Percentiles rank a stretch among this genome's conserved stretches.
Evolutionary conservation across 2,888 invertebrate genomes (phyloP).

Genomic region (Clanis bilineata): DNA sequence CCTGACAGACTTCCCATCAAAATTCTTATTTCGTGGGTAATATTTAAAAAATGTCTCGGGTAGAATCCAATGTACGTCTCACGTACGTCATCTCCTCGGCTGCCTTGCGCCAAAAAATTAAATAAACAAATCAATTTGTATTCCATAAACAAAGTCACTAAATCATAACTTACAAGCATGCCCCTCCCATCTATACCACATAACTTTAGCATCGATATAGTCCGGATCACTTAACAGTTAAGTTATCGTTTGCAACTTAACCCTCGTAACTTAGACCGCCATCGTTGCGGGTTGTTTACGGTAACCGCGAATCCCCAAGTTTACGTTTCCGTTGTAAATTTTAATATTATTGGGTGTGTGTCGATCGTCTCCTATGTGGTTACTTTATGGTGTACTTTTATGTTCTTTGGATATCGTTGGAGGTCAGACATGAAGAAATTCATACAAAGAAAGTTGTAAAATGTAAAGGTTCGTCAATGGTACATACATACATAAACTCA

Average conservation of each 20-base stretch:
- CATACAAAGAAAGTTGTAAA: not conserved
- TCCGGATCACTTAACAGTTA: not conserved
- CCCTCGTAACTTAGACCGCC: constrained; percentile 12
- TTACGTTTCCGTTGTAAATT: constrained; percentile 29
- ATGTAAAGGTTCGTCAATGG: too few species aligned
- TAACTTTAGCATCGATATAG: not conserved
- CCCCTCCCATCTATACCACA: not conserved
- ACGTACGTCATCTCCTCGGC: too few species aligned
- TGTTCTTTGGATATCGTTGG: not conserved
- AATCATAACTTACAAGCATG: too few species aligned
- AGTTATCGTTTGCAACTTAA: constrained; percentile 1
- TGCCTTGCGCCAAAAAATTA: too few species aligned
- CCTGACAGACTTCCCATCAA: too few species aligned
- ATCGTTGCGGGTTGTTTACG: constrained; percentile 23
- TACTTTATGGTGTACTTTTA: not conserved
- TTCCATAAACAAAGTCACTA: too few species aligned
- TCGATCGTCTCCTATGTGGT: constrained; percentile 8
- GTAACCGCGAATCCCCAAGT: constrained; percentile 25
- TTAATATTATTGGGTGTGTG: constrained; percentile 30
- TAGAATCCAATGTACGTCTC: too few species aligned
- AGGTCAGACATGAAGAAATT: not conserved
- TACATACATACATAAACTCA: too few species aligned
- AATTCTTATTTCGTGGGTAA: too few species aligned
- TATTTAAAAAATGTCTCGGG: too few species aligned
- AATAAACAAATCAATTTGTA: too few species aligned